Conservation (phyloP, 1,140 invertebrate species). For the Mya arenaria region DNA sequence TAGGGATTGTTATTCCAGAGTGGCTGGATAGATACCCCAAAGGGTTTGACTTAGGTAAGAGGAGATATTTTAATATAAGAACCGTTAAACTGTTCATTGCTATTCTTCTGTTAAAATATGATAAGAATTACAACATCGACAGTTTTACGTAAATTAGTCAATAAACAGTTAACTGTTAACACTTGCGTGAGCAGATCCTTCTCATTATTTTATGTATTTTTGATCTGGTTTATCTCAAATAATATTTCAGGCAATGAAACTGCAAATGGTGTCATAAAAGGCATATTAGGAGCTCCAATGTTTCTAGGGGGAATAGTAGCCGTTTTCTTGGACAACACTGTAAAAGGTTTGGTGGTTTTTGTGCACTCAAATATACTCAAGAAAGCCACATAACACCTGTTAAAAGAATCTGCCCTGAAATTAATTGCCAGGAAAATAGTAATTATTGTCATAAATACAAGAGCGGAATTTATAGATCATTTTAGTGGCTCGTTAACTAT, state of each 20-base stretch:
- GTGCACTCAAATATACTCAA: not conserved
- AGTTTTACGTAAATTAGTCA: not conserved
- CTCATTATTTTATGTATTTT: too few species aligned
- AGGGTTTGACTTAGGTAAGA: slow-evolving; percentile 86
- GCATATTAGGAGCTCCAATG: slow-evolving; percentile 73
- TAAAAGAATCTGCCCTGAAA: not conserved
- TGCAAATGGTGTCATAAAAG: slow-evolving; percentile 52
- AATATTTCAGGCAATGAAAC: slow-evolving; percentile 50
- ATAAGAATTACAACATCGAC: too few species aligned
- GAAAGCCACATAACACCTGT: not conserved
- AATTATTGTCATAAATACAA: not conserved
- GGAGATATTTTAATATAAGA: too few species aligned
- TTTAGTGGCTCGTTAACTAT: not conserved
- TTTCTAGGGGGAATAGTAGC: slow-evolving; percentile 79
- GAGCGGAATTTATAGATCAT: not conserved
- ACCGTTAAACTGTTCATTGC: not conserved
- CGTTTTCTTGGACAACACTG: slow-evolving; percentile 79
- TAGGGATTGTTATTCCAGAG: slow-evolving; percentile 89
- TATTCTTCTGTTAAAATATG: not conserved
- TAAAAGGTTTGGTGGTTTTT: slow-evolving; percentile 65
- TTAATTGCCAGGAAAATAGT: not conserved
- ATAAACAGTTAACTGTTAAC: too few species aligned
- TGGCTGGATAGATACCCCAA: slow-evolving; percentile 85
- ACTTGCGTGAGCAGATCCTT: too few species aligned
- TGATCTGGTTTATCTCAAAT: too few species aligned